These are phyloP conservation scores for Ageneiosus marmoratus DNA, from an alignment of 2,113 vertebrate species.

Conservation along the genomic window DNA sequence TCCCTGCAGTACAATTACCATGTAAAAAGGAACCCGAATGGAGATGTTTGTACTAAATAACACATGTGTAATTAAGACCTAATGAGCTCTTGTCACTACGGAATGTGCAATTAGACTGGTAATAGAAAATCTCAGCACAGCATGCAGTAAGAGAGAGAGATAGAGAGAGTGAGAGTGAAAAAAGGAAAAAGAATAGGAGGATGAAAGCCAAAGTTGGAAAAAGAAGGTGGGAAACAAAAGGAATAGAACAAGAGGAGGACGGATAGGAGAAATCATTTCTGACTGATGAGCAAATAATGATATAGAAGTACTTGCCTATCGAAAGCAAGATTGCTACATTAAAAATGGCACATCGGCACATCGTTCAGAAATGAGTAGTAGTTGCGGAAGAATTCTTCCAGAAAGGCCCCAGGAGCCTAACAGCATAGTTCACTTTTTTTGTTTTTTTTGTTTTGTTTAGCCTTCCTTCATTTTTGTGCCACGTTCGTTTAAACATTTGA, in stretches of 20 bases:
- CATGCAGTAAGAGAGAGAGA: slow-evolving; percentile 57
- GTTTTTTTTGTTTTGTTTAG: not conserved
- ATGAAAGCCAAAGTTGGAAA: not conserved
- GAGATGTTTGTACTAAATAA: slow-evolving; percentile 99
- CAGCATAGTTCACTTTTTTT: not conserved
- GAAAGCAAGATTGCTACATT: not conserved
- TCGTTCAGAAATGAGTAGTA: not conserved
- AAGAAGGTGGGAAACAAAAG: not conserved
- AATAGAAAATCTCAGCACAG: slow-evolving; percentile 74
- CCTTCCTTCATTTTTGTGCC: slow-evolving; percentile 7
- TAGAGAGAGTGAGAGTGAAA: not conserved
- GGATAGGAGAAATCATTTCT: not conserved
- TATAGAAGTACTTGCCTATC: not conserved
- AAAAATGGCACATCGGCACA: not conserved
- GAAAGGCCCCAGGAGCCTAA: not conserved
- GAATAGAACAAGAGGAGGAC: not conserved
- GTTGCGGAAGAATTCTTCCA: not conserved
- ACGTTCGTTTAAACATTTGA: slow-evolving; percentile 15
- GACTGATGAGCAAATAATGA: too few species aligned
- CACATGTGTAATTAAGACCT: slow-evolving; percentile 99
- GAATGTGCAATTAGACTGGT: slow-evolving; percentile 99
- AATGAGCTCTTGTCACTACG: slow-evolving; percentile 99
- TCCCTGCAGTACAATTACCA: slow-evolving; percentile 90
- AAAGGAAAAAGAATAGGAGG: not conserved
- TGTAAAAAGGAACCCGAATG: slow-evolving; percentile 91